Percentiles rank a stretch among this genome's conserved stretches.
Evolutionary conservation across 2,888 invertebrate genomes (phyloP).

Genomic region (Mythimna vitellina): DNA sequence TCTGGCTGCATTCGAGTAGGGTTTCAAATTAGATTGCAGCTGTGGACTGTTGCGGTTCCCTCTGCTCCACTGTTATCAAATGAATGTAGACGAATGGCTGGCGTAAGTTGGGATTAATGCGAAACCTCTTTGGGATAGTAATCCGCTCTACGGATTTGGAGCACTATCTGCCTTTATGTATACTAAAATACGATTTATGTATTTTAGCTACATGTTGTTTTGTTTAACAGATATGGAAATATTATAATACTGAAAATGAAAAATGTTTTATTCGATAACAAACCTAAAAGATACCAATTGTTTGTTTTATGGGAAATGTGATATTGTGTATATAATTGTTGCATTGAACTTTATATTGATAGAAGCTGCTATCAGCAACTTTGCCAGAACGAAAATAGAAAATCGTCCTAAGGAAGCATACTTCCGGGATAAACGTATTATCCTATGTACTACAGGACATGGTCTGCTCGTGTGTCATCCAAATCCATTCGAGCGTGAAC

Average conservation of each 20-base stretch:
- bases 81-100: constrained; percentile 59
- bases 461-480: too few relatives aligned
- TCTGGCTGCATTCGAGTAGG: constrained; percentile 73
- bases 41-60: constrained; percentile 57
- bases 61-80: constrained; percentile 60
- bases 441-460: too few relatives aligned
- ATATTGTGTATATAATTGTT: background rate
- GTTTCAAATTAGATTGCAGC: constrained; percentile 77
- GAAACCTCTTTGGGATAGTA: constrained; percentile 48
- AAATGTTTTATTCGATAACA: too few relatives aligned
- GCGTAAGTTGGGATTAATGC: constrained; percentile 49
- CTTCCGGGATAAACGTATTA: too few relatives aligned
- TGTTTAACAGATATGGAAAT: constrained; percentile 11
- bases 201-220: constrained; percentile 2
- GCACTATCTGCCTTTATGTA: constrained; percentile 26
- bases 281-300: background rate
- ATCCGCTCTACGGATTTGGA: constrained; percentile 31
- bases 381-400: too few relatives aligned
- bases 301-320: background rate
- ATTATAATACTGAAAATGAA: background rate
- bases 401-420: too few relatives aligned
- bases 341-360: background rate
- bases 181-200: constrained; percentile 5
- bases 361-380: too few relatives aligned
- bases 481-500: too few relatives aligned